These are phyloP conservation scores for Amphiprion ocellaris DNA, from an alignment of 2,113 vertebrate species.

Conservation along the genomic window DNA sequence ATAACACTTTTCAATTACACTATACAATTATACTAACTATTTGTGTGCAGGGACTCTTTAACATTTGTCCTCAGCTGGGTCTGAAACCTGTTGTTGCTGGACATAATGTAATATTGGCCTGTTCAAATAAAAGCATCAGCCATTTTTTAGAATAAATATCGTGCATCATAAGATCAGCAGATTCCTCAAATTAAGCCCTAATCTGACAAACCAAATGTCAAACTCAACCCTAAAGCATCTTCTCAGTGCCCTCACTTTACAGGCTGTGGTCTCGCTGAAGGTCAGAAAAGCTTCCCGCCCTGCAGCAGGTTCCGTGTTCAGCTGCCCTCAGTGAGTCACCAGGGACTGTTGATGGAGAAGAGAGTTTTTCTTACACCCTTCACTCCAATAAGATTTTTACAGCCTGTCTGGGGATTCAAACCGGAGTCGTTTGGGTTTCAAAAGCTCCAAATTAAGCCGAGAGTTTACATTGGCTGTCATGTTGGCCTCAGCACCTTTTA, in stretches of 20 bases:
- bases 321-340: not conserved
- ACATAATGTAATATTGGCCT: too few species aligned
- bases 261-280: not conserved
- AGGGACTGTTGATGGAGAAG: not conserved
- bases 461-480: slow-evolving; percentile 26
- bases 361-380: not conserved
- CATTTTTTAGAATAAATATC: too few species aligned
- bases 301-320: slow-evolving; percentile 4
- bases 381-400: not conserved
- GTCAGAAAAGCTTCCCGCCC: not conserved
- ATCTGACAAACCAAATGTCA: not conserved
- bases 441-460: slow-evolving; percentile 8
- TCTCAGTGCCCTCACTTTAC: not conserved
- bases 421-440: slow-evolving; percentile 7
- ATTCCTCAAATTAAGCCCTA: not conserved
- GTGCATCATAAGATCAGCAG: too few species aligned
- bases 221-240: too few species aligned
- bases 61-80: too few species aligned
- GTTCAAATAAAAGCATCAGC: too few species aligned
- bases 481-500: slow-evolving; percentile 28
- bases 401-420: not conserved
- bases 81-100: too few species aligned
- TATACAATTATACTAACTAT: too few species aligned
- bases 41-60: too few species aligned
- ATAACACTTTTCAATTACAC: too few species aligned